phyloP scores from a whole-genome alignment of 2,797 vertebrate species.

The Liasis olivaceus region DNA sequence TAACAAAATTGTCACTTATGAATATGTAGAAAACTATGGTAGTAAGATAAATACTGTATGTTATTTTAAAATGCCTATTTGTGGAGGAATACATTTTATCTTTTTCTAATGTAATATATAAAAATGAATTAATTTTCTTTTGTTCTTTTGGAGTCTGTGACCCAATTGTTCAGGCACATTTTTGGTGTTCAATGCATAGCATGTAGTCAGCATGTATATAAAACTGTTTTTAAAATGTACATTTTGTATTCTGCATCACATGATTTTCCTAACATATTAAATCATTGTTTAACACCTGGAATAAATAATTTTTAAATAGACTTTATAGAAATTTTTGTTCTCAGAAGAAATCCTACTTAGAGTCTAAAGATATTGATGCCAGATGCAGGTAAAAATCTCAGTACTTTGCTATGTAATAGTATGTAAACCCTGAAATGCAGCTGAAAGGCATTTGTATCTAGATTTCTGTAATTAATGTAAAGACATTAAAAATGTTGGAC shows the following conservation, averaged over 20 bases:
- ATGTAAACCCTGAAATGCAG: constrained; percentile 51
- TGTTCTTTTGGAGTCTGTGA: constrained; percentile 1
- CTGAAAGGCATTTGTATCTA: constrained; percentile 48
- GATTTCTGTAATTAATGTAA: constrained; percentile 54
- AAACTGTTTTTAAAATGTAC: constrained; percentile 54
- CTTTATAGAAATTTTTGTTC: constrained; percentile 61
- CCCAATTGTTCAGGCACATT: background rate
- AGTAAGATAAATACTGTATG: constrained; percentile 54
- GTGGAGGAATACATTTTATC: background rate
- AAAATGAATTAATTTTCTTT: background rate
- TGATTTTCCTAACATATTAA: constrained; percentile 67
- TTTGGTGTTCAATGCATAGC: constrained; percentile 36
- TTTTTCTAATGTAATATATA: background rate
- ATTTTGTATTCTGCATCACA: constrained; percentile 69
- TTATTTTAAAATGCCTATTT: background rate
- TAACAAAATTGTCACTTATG: constrained; percentile 64
- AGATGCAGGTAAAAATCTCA: constrained; percentile 51
- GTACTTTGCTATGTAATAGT: constrained; percentile 67
- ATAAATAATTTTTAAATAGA: constrained; percentile 51
- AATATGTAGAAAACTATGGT: constrained; percentile 62
- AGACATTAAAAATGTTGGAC: constrained; percentile 57
- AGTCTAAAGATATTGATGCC: constrained; percentile 48
- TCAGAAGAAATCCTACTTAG: constrained; percentile 51
- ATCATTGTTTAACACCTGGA: constrained; percentile 56
- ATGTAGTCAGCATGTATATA: constrained; percentile 64